A percentile compares a stretch with the other conserved stretches of the same genome.
phyloP scores from a whole-genome alignment of 53 echinoderm and acorn worm genomes.

The Stichopus horrens region DNA sequence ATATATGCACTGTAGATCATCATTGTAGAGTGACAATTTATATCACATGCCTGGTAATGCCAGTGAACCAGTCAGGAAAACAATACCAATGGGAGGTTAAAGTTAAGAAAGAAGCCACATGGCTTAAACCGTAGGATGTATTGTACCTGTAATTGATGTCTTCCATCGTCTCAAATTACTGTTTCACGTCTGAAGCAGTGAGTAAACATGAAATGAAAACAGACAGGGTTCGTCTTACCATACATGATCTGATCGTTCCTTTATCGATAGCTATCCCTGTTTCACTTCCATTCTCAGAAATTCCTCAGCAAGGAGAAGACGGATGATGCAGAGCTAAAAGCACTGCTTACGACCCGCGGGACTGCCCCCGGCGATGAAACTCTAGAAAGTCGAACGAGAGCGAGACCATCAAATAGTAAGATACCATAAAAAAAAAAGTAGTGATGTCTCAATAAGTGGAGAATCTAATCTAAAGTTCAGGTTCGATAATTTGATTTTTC shows the following conservation, averaged over 20 bases:
- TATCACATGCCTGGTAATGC: too few species aligned
- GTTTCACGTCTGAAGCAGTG: not conserved
- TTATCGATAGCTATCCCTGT: not conserved
- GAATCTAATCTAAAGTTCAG: too few species aligned
- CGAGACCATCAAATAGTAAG: slow-evolving; percentile 65
- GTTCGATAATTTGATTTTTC: too few species aligned
- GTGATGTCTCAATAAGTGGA: not conserved
- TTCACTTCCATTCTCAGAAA: slow-evolving; percentile 7
- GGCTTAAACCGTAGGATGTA: too few species aligned
- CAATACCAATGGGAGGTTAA: too few species aligned
- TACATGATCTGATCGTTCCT: not conserved
- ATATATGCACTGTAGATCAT: too few species aligned
- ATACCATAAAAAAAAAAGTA: not conserved
- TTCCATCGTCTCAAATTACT: too few species aligned
- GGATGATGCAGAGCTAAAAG: slow-evolving; percentile 89
- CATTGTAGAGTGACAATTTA: too few species aligned
- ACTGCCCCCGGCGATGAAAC: slow-evolving; percentile 91
- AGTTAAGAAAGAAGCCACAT: too few species aligned
- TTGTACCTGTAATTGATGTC: too few species aligned
- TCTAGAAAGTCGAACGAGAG: slow-evolving; percentile 65
- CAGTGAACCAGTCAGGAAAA: too few species aligned
- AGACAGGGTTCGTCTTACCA: not conserved
- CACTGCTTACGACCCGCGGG: slow-evolving; percentile 72
- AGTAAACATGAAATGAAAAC: not conserved
- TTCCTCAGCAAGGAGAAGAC: slow-evolving; percentile 77